A percentile compares a stretch with the other conserved stretches of the same genome.
Evolutionary conservation across 2,888 invertebrate species (phyloP).

Genomic region (Darwinula stevensoni): DNA sequence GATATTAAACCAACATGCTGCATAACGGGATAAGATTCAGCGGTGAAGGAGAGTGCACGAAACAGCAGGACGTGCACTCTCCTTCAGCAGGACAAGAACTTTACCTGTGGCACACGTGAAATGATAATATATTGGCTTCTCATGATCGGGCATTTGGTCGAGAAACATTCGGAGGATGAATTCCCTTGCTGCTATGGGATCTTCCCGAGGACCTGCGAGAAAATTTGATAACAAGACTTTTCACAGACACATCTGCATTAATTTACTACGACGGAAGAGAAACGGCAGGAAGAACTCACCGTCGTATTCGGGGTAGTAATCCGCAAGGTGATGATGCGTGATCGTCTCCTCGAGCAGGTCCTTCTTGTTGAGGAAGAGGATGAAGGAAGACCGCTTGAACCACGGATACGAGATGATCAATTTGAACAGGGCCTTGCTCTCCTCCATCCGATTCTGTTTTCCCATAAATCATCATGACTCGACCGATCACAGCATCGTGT

Average conservation of each 20-base stretch:
- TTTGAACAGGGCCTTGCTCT: slow-evolving; percentile 99
- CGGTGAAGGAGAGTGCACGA: slow-evolving; percentile 6
- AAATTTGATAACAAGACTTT: too few relatives aligned
- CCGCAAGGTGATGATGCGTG: slow-evolving; percentile 98
- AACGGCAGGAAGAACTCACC: slow-evolving; percentile 39
- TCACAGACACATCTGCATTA: too few relatives aligned
- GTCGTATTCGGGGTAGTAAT: slow-evolving; percentile 99
- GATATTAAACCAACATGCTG: too few relatives aligned
- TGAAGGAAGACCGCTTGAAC: slow-evolving; percentile 99
- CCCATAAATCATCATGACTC: too few relatives aligned
- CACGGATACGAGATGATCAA: slow-evolving; percentile 99
- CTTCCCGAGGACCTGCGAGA: slow-evolving; percentile 65
- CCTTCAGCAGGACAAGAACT: neutral
- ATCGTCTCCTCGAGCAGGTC: slow-evolving; percentile 99
- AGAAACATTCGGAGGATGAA: slow-evolving; percentile 99
- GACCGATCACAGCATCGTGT: too few relatives aligned
- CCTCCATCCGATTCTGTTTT: slow-evolving; percentile 99
- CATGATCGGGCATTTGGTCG: slow-evolving; percentile 98
- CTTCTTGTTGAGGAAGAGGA: slow-evolving; percentile 98
- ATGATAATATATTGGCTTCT: slow-evolving; percentile 99
- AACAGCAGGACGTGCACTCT: neutral
- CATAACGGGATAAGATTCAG: slow-evolving; percentile 5
- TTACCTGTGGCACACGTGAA: slow-evolving; percentile 99
- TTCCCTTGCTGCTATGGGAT: slow-evolving; percentile 94
- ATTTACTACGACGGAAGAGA: too few relatives aligned